Percentiles rank a stretch among this genome's conserved stretches.
phyloP scores from a whole-genome alignment of 1,140 invertebrate species.

The Drosophila elegans region DNA sequence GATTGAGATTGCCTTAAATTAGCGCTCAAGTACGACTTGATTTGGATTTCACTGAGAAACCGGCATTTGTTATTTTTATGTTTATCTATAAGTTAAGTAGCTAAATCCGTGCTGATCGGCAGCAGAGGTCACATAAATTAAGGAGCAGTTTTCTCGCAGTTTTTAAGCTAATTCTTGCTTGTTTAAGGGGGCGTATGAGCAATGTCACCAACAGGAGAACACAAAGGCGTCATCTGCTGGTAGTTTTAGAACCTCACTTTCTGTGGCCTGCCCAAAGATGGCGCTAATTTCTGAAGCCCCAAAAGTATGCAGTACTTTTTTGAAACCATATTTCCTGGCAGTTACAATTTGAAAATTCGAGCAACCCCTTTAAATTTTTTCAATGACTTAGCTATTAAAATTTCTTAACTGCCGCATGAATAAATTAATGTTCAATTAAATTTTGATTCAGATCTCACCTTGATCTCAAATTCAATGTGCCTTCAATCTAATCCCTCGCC shows the following conservation, averaged over 20 bases:
- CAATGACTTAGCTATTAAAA: not conserved
- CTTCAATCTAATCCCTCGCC: conserved; percentile 53
- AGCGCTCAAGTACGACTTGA: conserved; percentile 75
- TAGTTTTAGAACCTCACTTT: too few species aligned
- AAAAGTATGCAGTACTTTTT: conserved; percentile 20
- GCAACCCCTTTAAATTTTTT: not conserved
- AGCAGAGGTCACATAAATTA: conserved; percentile 66
- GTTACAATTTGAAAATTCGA: not conserved
- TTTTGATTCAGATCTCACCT: conserved; percentile 4
- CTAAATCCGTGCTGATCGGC: conserved; percentile 43
- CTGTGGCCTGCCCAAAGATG: not conserved
- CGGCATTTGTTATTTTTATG: conserved; percentile 28
- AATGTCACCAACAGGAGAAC: conserved; percentile 27
- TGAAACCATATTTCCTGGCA: not conserved
- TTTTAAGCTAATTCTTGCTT: not conserved
- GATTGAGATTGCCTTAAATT: conserved; percentile 64
- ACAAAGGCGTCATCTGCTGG: conserved; percentile 6
- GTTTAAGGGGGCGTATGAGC: conserved; percentile 58
- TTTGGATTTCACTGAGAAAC: conserved; percentile 49
- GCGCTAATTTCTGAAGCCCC: not conserved
- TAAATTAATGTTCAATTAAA: conserved; percentile 15
- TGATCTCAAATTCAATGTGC: conserved; percentile 38
- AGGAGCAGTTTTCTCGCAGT: conserved; percentile 31
- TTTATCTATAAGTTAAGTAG: conserved; percentile 55
- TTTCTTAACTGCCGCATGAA: not conserved